A percentile compares a stretch with the other conserved stretches of the same genome.
Evolutionary conservation across 1,140 invertebrate species (phyloP).

Genomic region (Bombus pascuorum): DNA sequence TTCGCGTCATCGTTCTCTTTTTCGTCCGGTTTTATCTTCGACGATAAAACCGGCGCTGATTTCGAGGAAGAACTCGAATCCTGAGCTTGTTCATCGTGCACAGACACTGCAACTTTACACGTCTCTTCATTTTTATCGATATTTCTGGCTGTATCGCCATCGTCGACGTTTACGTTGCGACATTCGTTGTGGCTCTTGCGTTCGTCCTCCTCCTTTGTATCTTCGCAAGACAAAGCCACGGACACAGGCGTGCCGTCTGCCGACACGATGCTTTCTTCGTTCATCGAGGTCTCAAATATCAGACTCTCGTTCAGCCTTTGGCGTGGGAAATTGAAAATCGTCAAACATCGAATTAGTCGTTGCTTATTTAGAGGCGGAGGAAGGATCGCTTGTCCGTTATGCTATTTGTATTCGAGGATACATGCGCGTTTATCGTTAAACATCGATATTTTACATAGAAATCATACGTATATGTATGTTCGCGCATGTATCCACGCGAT

Average conservation of each 20-base stretch:
- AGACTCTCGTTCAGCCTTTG: slow-evolving; percentile 85
- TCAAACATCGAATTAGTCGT: not conserved
- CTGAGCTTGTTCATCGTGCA: slow-evolving; percentile 72
- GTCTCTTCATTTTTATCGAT: slow-evolving; percentile 4
- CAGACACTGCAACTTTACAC: slow-evolving; percentile 73
- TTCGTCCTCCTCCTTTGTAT: not conserved
- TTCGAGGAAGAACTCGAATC: slow-evolving; percentile 66
- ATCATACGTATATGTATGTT: not conserved
- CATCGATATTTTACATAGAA: not conserved
- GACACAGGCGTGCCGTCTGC: slow-evolving; percentile 5
- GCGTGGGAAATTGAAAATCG: not conserved
- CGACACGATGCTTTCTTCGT: slow-evolving; percentile 5
- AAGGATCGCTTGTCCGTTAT: not conserved
- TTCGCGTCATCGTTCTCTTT: slow-evolving; percentile 30
- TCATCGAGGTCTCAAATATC: slow-evolving; percentile 66
- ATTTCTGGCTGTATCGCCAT: not conserved
- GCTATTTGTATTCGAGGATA: not conserved
- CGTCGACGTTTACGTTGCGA: not conserved
- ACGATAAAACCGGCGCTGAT: slow-evolving; percentile 28
- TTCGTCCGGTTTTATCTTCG: slow-evolving; percentile 49
- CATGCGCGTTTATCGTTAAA: not conserved
- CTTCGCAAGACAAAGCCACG: slow-evolving; percentile 3
- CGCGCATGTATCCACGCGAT: not conserved
- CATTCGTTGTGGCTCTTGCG: not conserved
- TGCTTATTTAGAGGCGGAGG: not conserved